These are phyloP conservation scores for Trididemnum clinides DNA, from an alignment of 23 tunicate genomes.

Conservation along the genomic window DNA sequence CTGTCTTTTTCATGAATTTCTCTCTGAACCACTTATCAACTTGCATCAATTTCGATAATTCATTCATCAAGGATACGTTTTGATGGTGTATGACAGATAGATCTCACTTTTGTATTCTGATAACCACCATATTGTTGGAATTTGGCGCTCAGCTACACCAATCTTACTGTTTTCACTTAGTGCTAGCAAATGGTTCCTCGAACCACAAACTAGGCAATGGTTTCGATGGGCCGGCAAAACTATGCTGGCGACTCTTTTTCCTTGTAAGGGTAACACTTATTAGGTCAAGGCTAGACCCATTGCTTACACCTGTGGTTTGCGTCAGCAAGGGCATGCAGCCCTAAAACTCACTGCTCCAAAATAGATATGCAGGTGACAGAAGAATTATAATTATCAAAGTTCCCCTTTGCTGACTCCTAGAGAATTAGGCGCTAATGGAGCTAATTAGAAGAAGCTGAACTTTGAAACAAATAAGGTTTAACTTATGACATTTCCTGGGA, in stretches of 20 bases:
- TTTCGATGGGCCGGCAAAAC: not conserved
- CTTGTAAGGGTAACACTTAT: not conserved
- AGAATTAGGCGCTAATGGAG: not conserved
- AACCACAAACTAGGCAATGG: not conserved
- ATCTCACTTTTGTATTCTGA: too few species aligned
- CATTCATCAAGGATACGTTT: too few species aligned
- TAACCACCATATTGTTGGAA: too few species aligned
- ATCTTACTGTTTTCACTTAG: too few species aligned
- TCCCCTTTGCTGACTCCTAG: not conserved
- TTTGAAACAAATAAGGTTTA: not conserved
- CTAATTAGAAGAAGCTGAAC: slow-evolving; percentile 9
- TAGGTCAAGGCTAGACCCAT: not conserved
- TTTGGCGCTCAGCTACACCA: too few species aligned
- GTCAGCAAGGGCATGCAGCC: not conserved
- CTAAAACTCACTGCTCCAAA: not conserved
- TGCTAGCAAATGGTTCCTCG: too few species aligned
- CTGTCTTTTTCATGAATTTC: too few species aligned
- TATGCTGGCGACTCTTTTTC: not conserved
- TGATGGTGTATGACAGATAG: too few species aligned
- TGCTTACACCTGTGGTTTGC: not conserved
- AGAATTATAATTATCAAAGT: not conserved
- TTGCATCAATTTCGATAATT: too few species aligned
- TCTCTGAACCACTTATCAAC: too few species aligned
- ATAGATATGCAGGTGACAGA: not conserved
- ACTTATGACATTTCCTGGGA: not conserved